Conservation (phyloP, 2,888 invertebrate species). For the Ecliptopera silaceata region DNA sequence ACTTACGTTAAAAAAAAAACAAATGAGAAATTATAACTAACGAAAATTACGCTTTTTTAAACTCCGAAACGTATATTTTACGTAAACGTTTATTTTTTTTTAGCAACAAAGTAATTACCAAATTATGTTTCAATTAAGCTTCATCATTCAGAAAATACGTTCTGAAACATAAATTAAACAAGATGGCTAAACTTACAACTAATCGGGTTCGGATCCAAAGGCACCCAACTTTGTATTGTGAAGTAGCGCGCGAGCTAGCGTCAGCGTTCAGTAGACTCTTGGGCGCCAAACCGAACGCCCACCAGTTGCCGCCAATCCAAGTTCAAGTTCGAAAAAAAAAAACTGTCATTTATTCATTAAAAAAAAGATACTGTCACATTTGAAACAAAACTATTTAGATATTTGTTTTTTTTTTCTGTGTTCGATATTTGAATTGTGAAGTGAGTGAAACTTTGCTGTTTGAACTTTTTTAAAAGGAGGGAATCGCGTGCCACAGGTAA, state of each 20-base stretch:
- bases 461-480: slow-evolving; percentile 36
- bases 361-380: slow-evolving; percentile 12
- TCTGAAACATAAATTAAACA: too few relatives aligned
- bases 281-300: slow-evolving; percentile 58
- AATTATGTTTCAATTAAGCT: too few relatives aligned
- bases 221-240: slow-evolving; percentile 3
- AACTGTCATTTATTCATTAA: slow-evolving; percentile 28
- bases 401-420: slow-evolving; percentile 22
- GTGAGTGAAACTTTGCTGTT: slow-evolving; percentile 23
- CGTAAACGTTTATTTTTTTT: too few relatives aligned
- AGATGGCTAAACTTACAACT: neutral
- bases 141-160: too few relatives aligned
- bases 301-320: slow-evolving; percentile 54
- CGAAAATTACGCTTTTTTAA: too few relatives aligned
- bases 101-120: too few relatives aligned
- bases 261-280: slow-evolving; percentile 58
- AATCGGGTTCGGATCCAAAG: neutral
- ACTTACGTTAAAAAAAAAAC: too few relatives aligned
- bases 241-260: slow-evolving; percentile 25
- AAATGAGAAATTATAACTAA: too few relatives aligned
- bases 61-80: too few relatives aligned
- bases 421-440: slow-evolving; percentile 27
- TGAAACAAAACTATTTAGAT: slow-evolving; percentile 6
- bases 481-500: slow-evolving; percentile 37
- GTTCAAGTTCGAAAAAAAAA: slow-evolving; percentile 54